Conservation (phyloP, 1,140 invertebrate genomes). For the Bombus sylvicola region DNA sequence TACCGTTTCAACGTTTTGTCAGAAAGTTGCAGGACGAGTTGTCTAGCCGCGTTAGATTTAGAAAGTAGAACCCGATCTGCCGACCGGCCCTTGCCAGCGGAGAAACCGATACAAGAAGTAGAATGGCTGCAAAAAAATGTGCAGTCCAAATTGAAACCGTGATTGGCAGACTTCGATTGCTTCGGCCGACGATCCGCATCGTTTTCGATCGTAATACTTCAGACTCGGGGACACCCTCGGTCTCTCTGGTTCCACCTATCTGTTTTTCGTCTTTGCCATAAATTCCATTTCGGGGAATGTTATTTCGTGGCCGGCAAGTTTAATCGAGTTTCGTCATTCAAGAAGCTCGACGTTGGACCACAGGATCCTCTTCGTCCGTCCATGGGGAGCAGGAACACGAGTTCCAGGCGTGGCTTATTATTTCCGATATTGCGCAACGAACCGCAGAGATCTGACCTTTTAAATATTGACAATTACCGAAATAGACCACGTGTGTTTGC, state of each 20-base stretch:
- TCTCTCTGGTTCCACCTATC: background rate
- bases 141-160: constrained; percentile 40
- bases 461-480: constrained; percentile 46
- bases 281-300: constrained; percentile 23
- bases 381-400: background rate
- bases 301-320: constrained; percentile 22
- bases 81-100: constrained; percentile 29
- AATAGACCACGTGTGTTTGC: constrained; percentile 21
- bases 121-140: constrained; percentile 40
- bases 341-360: background rate
- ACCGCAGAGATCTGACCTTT: background rate
- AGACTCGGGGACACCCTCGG: background rate
- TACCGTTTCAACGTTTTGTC: constrained; percentile 9
- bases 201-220: background rate
- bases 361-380: background rate
- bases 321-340: constrained; percentile 33
- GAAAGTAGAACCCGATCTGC: constrained; percentile 65
- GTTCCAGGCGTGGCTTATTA: constrained; percentile 16
- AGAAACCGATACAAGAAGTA: constrained; percentile 62
- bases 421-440: constrained; percentile 34
- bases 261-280: constrained; percentile 28
- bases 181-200: background rate
- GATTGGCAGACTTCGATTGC: constrained; percentile 17
- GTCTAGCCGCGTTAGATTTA: constrained; percentile 44
- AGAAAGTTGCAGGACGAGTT: constrained; percentile 27